Percentiles rank a stretch among this genome's conserved stretches.
Conservation (phyloP, 23 tunicate species). For the Diplosoma virens region DNA sequence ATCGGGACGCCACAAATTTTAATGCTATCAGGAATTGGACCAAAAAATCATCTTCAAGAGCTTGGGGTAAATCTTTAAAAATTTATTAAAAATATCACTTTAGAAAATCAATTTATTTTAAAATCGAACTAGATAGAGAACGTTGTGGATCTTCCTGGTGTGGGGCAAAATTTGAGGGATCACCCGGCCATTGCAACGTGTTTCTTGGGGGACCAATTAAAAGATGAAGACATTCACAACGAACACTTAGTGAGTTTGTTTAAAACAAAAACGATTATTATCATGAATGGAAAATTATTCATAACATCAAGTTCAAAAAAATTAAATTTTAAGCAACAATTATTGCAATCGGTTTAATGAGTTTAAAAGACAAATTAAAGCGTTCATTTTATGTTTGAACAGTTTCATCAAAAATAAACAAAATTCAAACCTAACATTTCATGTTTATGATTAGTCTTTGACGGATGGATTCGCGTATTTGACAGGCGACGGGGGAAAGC, state of each 20-base stretch:
- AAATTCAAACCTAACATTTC: no score
- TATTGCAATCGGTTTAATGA: no score
- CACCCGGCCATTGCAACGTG: neutral
- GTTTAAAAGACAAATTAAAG: no score
- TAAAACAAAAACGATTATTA: no score
- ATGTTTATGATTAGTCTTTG: no score
- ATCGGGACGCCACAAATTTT: constrained; percentile 80
- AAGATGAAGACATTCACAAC: neutral
- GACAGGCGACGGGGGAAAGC: neutral
- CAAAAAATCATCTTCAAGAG: constrained; percentile 53
- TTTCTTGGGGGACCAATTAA: neutral
- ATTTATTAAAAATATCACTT: no score
- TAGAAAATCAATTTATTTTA: no score
- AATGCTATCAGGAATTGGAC: constrained; percentile 84
- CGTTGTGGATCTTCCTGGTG: constrained; percentile 42
- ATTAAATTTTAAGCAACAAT: no score
- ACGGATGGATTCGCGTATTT: neutral
- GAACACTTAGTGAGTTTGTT: neutral
- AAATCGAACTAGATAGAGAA: constrained; percentile 24
- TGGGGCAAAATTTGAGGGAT: constrained; percentile 50
- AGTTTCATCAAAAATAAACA: no score
- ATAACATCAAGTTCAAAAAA: no score
- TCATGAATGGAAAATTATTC: no score
- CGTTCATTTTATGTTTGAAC: no score
- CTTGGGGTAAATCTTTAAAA: constrained; percentile 25